Percentiles rank a stretch among this genome's conserved stretches.
phyloP scores from a whole-genome alignment of 2,113 vertebrate genomes.

The Willisornis vidua region DNA sequence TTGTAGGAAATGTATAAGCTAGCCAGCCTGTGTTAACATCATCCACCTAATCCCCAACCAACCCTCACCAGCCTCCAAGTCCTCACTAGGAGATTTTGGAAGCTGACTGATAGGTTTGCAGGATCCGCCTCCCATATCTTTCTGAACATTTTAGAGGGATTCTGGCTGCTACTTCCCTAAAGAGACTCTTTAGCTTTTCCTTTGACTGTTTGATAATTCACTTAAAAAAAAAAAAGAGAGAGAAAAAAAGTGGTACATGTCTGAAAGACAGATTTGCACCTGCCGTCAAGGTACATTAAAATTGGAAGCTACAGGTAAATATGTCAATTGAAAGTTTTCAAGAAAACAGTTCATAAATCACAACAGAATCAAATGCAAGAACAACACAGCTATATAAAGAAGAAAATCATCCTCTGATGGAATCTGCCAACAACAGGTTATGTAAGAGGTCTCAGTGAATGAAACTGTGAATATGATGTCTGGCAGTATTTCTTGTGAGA shows the following conservation, averaged over 20 bases:
- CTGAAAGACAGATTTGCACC: background rate
- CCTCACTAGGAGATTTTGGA: background rate
- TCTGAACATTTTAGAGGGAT: background rate
- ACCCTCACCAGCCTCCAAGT: background rate
- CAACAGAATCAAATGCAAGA: background rate
- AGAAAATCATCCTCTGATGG: background rate
- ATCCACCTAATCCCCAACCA: constrained; percentile 9
- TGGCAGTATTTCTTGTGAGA: constrained; percentile 22
- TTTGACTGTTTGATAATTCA: background rate
- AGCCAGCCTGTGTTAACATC: background rate
- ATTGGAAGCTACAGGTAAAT: background rate
- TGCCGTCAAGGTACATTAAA: background rate
- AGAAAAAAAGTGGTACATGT: background rate
- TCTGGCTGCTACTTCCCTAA: background rate
- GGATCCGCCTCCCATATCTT: background rate
- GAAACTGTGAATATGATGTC: background rate
- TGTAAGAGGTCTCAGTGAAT: constrained; percentile 3
- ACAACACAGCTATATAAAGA: background rate
- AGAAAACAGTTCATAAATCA: background rate
- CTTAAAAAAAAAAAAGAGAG: background rate
- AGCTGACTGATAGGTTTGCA: background rate
- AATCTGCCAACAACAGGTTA: constrained; percentile 32
- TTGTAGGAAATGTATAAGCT: constrained; percentile 46
- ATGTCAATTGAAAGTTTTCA: background rate
- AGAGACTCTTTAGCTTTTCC: background rate